Evolutionary conservation across 2,113 vertebrate species (phyloP), one percentile per base, ranked within the genome.

Genomic region (Cricetomys ansorgei): DNA sequence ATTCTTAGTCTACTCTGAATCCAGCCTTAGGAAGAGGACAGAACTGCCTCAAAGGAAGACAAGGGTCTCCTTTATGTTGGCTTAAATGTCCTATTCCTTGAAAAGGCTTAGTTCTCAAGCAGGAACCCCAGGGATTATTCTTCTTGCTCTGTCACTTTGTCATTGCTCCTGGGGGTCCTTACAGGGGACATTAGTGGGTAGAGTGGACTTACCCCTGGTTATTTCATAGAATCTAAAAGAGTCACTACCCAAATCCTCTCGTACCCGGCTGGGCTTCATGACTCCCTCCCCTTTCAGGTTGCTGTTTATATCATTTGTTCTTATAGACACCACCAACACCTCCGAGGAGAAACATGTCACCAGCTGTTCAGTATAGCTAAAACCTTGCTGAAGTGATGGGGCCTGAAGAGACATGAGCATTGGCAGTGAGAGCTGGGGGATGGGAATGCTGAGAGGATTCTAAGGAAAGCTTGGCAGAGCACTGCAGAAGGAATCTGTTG

Each of bases 201-300:
- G 53, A 91, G 10, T 19, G 72, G 29, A 85, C 64, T 70, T 70
- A 5, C 2, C 45, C 10, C 17, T 57, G 59, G 55, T 91, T n/a
- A 92, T 81, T 55, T 57, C 89, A 72, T 21, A 86, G 79, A 92
- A 69, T 92, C 64, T 84, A 89, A n/a, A 34, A 90, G 75, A 34
- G 11, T 1, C 25, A 31, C 40, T 72, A 88, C 21, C 40, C 55
- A 69, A 89, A 43, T 12, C 9, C 50, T 64, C 45, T 67, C 29
- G 89, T 88, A 31, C 53, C 50, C 6, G 59, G 67, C 37, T 25
- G 27, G 59, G 50, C 7, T 43, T 53, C 59, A 53, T 19, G 77
- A 86, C 37, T 5, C 12, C 11, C 34, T 64, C 27, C 16, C 29
- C 55, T 94, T 81, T 72, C 53, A 88, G 45, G 50, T 48, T 6